These are phyloP conservation scores for Sphinx pinastri DNA, from an alignment of 2,888 invertebrate genomes.

Conservation along the genomic window DNA sequence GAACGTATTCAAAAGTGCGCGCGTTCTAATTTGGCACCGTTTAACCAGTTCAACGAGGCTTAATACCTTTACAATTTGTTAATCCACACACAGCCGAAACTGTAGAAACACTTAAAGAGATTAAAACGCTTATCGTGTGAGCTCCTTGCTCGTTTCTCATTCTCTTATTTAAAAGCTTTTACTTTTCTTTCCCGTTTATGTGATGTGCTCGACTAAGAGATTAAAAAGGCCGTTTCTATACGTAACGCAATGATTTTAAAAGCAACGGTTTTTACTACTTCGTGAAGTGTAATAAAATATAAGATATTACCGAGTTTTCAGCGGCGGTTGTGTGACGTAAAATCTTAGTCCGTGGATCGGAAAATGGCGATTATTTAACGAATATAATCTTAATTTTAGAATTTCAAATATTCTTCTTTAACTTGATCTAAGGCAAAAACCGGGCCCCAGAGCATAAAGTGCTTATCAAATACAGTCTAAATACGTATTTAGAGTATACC, in stretches of 20 bases:
- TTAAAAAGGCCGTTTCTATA: conserved; percentile 52
- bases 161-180: conserved; percentile 72
- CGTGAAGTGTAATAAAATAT: conserved; percentile 20
- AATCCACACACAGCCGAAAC: conserved; percentile 34
- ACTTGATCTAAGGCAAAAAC: no score
- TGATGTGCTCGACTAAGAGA: conserved; percentile 67
- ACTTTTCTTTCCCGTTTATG: conserved; percentile 69
- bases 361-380: background rate
- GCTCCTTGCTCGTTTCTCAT: conserved; percentile 75
- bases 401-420: background rate
- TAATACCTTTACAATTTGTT: conserved; percentile 23
- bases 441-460: no score
- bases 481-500: no score
- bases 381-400: background rate
- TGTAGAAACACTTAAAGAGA: conserved; percentile 72
- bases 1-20: background rate
- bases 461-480: no score
- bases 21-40: conserved; percentile 14
- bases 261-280: conserved; percentile 27
- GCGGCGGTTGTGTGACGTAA: background rate
- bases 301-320: background rate
- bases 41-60: conserved; percentile 11
- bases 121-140: conserved; percentile 78
- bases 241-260: conserved; percentile 29
- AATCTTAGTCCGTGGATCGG: background rate